Percentiles rank a stretch among this genome's conserved stretches.
phyloP scores from a whole-genome alignment of 2,888 invertebrate species.

The Adelognathus sp. region DNA sequence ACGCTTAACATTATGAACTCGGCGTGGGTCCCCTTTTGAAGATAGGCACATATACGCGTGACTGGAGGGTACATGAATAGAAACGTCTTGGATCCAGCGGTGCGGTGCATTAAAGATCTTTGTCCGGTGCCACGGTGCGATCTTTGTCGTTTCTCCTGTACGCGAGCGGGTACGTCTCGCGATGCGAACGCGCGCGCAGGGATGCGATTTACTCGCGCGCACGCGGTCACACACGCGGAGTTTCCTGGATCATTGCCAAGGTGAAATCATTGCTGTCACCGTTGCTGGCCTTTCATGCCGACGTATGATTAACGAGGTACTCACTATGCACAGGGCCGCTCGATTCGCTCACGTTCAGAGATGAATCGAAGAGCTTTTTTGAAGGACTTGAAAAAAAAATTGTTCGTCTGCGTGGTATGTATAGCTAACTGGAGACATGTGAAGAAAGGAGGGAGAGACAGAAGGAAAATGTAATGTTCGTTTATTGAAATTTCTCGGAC shows the following conservation, averaged over 20 bases:
- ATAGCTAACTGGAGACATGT: background rate
- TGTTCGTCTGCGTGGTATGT: background rate
- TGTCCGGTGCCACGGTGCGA: constrained; percentile 44
- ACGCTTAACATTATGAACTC: constrained; percentile 72
- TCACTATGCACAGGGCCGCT: constrained; percentile 3
- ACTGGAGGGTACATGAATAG: constrained; percentile 64
- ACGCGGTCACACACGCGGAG: constrained; percentile 22
- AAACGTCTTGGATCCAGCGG: constrained; percentile 68
- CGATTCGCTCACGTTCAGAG: constrained; percentile 22
- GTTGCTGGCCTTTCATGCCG: constrained; percentile 57
- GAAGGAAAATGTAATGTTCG: constrained; percentile 30
- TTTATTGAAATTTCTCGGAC: constrained; percentile 10
- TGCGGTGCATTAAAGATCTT: constrained; percentile 62
- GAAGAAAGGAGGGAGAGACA: background rate
- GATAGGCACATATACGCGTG: constrained; percentile 22
- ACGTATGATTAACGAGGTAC: constrained; percentile 55
- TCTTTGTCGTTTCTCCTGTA: constrained; percentile 37
- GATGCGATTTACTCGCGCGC: constrained; percentile 23
- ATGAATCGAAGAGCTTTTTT: constrained; percentile 25
- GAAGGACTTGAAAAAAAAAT: no score
- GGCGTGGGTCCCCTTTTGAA: constrained; percentile 45
- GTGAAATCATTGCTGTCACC: constrained; percentile 74
- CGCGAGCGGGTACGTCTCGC: constrained; percentile 1
- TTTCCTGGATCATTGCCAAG: constrained; percentile 77
- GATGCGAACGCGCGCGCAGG: constrained; percentile 8